Base-by-base conservation (phyloP, 2,113 vertebrate genomes). In the Phycodurus eques region DNA sequence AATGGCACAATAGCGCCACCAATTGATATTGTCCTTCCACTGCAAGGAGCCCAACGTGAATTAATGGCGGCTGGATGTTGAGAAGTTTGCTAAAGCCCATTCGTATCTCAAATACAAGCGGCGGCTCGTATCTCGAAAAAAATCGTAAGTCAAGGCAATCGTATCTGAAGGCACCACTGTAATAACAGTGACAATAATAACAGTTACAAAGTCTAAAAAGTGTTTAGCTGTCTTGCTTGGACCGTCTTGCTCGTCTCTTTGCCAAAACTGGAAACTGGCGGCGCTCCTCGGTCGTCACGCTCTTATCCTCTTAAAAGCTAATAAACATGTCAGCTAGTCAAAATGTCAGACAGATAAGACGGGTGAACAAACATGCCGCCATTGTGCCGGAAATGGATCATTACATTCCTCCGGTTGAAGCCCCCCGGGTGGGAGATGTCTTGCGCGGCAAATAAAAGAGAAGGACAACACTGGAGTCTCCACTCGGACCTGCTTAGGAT, bases 401-500 rank as follows among this genome's bases (percentile, higher is more conserved):
- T 33, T 33, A 60, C 27, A 60, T 27, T 27, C 13, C 13, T 27
- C n/a, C 11, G 2, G 27, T 31, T 31, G 56, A 31, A 13, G 20
- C 22, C 42, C 42, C 63, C 42, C 12, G 22, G 56, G 56, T 1
- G 33, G 35, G 9, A 42, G 20, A 64, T 4, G 20, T 57, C 22
- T 27, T 27, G 27, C 4, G 5, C 20, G 19, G 43, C n/a, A 46
- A 47, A 27, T 46, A 22, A 27, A 46, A 15, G 33, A 19, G 17
- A 1, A 1, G 0, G 35, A 60, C 22, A 60, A 20, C 17, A 4
- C 8, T n/a, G 19, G 7, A 3, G 53, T 56, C 53, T 22, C 53
- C 13, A 35, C 13, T 31, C 27, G 13, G 13, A 33, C 59, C 72
- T 75, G 90, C 84, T 88, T 81, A 87, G 92, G 89, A 91, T 92